Conservation (phyloP, 2,888 invertebrate genomes). For the Hoplodrina ambigua region DNA sequence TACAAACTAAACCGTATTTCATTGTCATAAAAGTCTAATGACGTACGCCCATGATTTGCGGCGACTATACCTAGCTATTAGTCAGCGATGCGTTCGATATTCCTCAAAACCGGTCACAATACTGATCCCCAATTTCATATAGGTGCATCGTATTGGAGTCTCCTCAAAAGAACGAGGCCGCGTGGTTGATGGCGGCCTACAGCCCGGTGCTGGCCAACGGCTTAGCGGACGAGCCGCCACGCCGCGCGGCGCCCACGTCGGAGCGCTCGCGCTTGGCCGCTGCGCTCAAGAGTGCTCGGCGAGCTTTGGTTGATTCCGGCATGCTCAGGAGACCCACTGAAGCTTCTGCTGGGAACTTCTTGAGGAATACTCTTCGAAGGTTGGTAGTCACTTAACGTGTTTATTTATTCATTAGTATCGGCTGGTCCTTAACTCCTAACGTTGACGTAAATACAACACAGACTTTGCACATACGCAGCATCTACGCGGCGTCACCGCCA, state of each 20-base stretch:
- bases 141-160: conserved; percentile 98
- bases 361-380: conserved; percentile 96
- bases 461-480: neutral
- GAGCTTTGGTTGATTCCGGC: conserved; percentile 95
- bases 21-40: neutral
- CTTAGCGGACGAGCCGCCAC: conserved; percentile 92
- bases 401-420: no score
- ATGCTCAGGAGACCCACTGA: conserved; percentile 95
- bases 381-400: conserved; percentile 51
- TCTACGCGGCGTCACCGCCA: no score
- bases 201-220: conserved; percentile 96
- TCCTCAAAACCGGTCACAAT: neutral
- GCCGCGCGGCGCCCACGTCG: conserved; percentile 94
- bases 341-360: conserved; percentile 94
- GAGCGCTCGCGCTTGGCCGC: conserved; percentile 97
- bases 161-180: conserved; percentile 96
- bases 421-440: no score
- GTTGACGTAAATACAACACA: neutral
- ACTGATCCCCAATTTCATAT: conserved; percentile 25
- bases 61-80: conserved; percentile 25
- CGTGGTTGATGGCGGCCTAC: conserved; percentile 97
- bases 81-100: conserved; percentile 16
- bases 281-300: conserved; percentile 95
- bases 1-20: neutral
- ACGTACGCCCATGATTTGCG: conserved; percentile 10